Evolutionary conservation across 1,140 invertebrate genomes (phyloP), one percentile per base, ranked within the genome.

Genomic region (Parasteatoda tepidariorum): DNA sequence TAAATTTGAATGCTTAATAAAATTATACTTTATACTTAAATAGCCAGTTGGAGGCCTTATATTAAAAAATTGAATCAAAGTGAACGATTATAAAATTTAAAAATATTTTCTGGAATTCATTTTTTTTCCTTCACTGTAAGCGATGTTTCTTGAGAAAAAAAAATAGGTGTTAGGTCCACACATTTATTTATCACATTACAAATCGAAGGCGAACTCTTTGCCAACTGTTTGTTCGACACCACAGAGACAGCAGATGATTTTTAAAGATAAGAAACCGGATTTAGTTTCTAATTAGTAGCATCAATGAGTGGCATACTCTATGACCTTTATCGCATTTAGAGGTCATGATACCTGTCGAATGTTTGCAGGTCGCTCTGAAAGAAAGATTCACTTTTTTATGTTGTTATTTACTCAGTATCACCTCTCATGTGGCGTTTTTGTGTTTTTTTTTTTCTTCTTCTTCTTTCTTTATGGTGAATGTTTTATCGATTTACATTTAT

Each of bases 311-410:
- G 62, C 62, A 75, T 68, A 48, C 76, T 79, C 76, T 9, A 59
- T 79, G 76, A 79, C 76, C 76, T 79, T 79, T 68, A 79, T 57
- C 48, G 76, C 48, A 30, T 62, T 55, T 79, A 79, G 64, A 79
- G 76, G 76, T 79, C 76, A 68, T 30, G 26, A 31, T 59, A n/a
- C 54, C 55, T 78, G 34, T 78, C 30, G 15, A 48, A 13, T 15
- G 61, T 34, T 48, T 30, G 57, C 24, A 34, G 38, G 61, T 62
- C 33, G 30, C 41, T 9, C 2, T 7, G 24, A 24, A 1, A 41
- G 28, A 48, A 34, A 48, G 9, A 22, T 9, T 15, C 48, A 5
- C 48, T 71, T 71, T 55, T 48, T 71, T 55, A 31, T 71, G 68
- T 55, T 71, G 48, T 71, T 71, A 55, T 71, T 71, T 71, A 71